Conservation (phyloP, 64 coral and sea anemone species). For the Orbicella faveolata region DNA sequence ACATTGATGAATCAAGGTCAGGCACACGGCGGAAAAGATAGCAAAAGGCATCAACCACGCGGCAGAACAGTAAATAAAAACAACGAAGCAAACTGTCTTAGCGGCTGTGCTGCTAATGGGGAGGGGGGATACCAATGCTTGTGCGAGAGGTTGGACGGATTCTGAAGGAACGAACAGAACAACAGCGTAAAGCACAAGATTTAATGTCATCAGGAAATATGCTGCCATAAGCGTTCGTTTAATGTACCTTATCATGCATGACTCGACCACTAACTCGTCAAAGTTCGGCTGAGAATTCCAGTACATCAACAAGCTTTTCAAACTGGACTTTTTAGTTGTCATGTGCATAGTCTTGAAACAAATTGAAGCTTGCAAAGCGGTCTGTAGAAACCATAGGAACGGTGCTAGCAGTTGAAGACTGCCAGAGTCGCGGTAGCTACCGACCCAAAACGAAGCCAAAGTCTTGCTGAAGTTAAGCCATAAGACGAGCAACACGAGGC, state of each 20-base stretch:
- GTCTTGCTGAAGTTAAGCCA: constrained; percentile 33
- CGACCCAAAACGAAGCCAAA: constrained; percentile 25
- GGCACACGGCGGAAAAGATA: constrained; percentile 17
- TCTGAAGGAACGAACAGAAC: constrained; percentile 26
- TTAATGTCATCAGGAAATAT: neutral
- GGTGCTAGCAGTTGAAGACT: neutral
- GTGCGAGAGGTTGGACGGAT: neutral
- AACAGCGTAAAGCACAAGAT: constrained; percentile 21
- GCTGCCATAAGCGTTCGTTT: neutral
- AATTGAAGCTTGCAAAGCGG: constrained; percentile 25
- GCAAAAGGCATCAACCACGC: constrained; percentile 45
- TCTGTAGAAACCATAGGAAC: constrained; percentile 15
- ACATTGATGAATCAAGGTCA: constrained; percentile 31
- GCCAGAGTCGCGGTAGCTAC: neutral
- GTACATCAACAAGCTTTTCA: constrained; percentile 28
- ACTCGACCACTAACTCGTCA: constrained; percentile 14
- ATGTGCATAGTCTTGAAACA: constrained; percentile 40
- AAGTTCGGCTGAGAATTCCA: constrained; percentile 43
- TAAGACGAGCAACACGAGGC: neutral
- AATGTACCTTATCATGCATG: constrained; percentile 29
- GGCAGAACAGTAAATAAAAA: constrained; percentile 2
- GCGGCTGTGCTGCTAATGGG: neutral
- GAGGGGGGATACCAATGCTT: neutral
- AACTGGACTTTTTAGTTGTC: constrained; percentile 7
- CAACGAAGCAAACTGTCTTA: neutral